A percentile compares a stretch with the other conserved stretches of the same genome.
Evolutionary conservation across 2,888 invertebrate genomes (phyloP).

Genomic region (Cerceris ruficornis): DNA sequence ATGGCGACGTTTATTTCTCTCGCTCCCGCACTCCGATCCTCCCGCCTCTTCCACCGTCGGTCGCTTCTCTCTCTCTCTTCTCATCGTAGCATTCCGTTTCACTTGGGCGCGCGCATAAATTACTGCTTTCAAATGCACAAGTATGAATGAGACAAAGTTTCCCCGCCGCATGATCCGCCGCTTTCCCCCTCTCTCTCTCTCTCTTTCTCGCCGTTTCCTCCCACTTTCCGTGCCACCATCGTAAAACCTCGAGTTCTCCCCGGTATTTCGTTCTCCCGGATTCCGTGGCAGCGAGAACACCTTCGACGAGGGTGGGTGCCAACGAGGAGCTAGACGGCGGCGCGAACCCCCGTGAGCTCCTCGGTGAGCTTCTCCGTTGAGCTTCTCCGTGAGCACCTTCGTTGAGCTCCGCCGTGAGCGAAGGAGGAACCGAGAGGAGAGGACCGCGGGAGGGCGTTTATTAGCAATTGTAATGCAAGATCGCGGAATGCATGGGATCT

Average conservation of each 20-base stretch:
- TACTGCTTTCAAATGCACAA: slow-evolving; percentile 85
- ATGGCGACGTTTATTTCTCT: slow-evolving; percentile 71
- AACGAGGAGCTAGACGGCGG: too few relatives aligned
- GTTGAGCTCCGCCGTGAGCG: slow-evolving; percentile 23
- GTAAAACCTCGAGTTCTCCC: not conserved
- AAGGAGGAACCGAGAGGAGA: slow-evolving; percentile 37
- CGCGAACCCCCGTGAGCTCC: too few relatives aligned
- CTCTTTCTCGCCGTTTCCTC: not conserved
- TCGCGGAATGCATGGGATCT: slow-evolving; percentile 71
- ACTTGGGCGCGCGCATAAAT: slow-evolving; percentile 78
- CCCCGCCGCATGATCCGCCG: slow-evolving; percentile 66
- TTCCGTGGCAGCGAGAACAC: too few relatives aligned
- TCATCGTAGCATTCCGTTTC: slow-evolving; percentile 62
- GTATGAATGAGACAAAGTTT: slow-evolving; percentile 85
- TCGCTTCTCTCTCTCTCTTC: slow-evolving; percentile 4
- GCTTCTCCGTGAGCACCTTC: too few relatives aligned
- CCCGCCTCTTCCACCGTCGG: slow-evolving; percentile 12
- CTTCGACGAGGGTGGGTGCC: too few relatives aligned
- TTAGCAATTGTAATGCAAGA: slow-evolving; percentile 76
- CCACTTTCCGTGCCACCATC: not conserved
- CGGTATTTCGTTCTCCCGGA: not conserved
- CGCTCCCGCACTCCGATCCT: slow-evolving; percentile 23
- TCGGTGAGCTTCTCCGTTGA: not conserved
- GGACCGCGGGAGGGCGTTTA: slow-evolving; percentile 65
- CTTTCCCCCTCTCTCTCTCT: slow-evolving; percentile 30